Percentiles rank a stretch among this genome's conserved stretches.
Conservation (phyloP, 2,113 vertebrate species). For the Ciconia maguari region DNA sequence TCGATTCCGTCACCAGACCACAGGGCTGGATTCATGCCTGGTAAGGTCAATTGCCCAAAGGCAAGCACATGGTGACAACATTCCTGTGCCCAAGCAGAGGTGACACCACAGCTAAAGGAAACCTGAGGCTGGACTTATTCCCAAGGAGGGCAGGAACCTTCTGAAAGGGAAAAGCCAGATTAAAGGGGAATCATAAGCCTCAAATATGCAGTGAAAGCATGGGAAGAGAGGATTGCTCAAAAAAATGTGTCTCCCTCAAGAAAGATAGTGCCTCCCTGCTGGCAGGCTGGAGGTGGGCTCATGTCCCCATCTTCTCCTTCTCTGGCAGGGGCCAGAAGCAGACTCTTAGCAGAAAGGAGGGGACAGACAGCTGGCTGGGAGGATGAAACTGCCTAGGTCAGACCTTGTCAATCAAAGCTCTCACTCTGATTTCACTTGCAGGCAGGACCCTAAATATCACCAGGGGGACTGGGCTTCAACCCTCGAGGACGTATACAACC, state of each 20-base stretch:
- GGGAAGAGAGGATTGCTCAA: neutral
- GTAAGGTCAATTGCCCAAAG: neutral
- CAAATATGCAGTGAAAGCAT: neutral
- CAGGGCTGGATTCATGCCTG: neutral
- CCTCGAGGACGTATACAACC: neutral
- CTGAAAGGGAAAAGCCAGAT: neutral
- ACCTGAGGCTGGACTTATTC: neutral
- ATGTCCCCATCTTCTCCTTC: neutral
- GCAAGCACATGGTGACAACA: neutral
- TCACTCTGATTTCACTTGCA: neutral
- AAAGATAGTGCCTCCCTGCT: neutral
- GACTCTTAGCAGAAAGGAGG: neutral
- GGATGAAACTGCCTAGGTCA: neutral
- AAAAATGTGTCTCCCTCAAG: neutral
- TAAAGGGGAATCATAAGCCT: neutral
- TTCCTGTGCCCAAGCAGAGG: neutral
- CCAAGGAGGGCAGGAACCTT: neutral
- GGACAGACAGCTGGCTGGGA: neutral
- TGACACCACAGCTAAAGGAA: neutral
- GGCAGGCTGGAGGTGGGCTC: neutral
- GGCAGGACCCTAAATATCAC: neutral
- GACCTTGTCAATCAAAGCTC: neutral
- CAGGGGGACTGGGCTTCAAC: neutral
- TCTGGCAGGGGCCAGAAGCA: neutral
- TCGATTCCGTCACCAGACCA: neutral